Conservation (phyloP, 2,888 invertebrate species). For the Keiferia lycopersicella region DNA sequence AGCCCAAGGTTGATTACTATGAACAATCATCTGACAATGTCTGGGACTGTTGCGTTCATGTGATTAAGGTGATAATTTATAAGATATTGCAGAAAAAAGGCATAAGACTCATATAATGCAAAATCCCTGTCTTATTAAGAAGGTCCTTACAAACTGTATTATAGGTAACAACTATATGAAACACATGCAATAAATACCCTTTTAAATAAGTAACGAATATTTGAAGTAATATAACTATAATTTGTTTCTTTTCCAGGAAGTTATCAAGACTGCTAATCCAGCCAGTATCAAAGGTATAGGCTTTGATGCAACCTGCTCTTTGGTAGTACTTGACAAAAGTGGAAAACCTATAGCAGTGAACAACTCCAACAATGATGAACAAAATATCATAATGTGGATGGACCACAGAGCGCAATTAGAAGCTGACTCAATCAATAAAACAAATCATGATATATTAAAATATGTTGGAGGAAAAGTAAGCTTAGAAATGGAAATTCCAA, state of each 20-base stretch:
- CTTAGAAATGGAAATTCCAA: constrained; percentile 98
- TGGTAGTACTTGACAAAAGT: constrained; percentile 88
- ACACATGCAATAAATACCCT: too few species aligned
- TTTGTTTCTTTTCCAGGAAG: constrained; percentile 74
- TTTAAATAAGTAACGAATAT: too few species aligned
- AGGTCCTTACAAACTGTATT: too few species aligned
- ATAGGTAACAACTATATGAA: too few species aligned
- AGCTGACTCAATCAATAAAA: constrained; percentile 89
- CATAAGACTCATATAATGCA: too few species aligned
- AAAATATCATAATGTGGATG: constrained; percentile 96
- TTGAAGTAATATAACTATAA: too few species aligned
- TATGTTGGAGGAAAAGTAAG: constrained; percentile 96
- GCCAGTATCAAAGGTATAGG: constrained; percentile 90
- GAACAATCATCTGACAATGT: constrained; percentile 96
- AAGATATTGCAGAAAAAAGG: too few species aligned
- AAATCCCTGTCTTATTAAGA: too few species aligned
- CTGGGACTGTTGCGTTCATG: constrained; percentile 88
- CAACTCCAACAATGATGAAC: constrained; percentile 83
- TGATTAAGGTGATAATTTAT: constrained; percentile 85
- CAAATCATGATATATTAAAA: constrained; percentile 87
- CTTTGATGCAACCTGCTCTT: constrained; percentile 97
- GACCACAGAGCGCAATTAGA: constrained; percentile 93
- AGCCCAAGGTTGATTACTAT: constrained; percentile 88
- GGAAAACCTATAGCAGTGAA: constrained; percentile 87
- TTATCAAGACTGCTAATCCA: constrained; percentile 76